These are phyloP conservation scores for Strix uralensis DNA, from an alignment of 2,113 vertebrate species.

Conservation along the genomic window DNA sequence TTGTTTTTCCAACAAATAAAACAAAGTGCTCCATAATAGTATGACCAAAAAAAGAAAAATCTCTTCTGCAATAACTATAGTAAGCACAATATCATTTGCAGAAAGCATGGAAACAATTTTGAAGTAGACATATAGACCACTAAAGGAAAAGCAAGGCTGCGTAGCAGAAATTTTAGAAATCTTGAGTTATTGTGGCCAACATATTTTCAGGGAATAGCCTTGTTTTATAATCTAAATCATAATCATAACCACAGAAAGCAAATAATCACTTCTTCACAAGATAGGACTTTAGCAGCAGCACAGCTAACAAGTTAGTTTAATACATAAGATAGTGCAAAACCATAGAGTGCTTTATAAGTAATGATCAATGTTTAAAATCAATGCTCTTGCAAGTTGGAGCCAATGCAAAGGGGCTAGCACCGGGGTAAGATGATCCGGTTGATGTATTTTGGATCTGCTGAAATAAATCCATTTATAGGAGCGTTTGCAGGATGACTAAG, in stretches of 20 bases:
- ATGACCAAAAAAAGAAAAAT: neutral
- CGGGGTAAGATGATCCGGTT: neutral
- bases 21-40: neutral
- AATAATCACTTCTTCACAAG: neutral
- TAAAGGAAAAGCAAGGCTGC: neutral
- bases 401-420: neutral
- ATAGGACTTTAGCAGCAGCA: neutral
- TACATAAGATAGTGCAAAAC: slow-evolving; percentile 7
- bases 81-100: neutral
- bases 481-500: slow-evolving; percentile 55
- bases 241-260: neutral
- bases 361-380: slow-evolving; percentile 49
- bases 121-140: neutral
- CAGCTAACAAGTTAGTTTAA: slow-evolving; percentile 15
- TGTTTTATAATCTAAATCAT: neutral
- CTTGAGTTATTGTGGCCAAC: neutral
- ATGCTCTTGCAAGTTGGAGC: slow-evolving; percentile 29
- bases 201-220: neutral
- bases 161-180: neutral
- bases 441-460: slow-evolving; percentile 42
- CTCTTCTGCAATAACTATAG: neutral
- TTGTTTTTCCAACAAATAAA: neutral
- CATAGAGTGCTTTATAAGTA: neutral
- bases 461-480: slow-evolving; percentile 59
- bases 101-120: neutral